A percentile compares a stretch with the other conserved stretches of the same genome.
Evolutionary conservation across 2,113 vertebrate genomes (phyloP).

Genomic region (Patagioenas fasciata): DNA sequence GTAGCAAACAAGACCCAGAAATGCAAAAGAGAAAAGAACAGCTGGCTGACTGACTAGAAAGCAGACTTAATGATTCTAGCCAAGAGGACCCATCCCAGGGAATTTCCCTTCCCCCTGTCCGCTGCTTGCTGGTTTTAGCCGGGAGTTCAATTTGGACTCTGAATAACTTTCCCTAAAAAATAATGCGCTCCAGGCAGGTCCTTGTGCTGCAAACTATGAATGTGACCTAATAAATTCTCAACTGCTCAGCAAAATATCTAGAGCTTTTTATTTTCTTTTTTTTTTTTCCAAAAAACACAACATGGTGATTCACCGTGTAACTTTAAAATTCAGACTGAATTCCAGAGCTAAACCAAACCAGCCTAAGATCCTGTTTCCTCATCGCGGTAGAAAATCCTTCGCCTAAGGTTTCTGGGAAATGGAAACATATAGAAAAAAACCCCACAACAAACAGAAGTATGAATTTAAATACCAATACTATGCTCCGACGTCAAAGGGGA

Average conservation of each 20-base stretch:
- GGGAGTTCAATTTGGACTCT: not conserved
- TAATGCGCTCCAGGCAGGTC: not conserved
- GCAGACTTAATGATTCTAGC: not conserved
- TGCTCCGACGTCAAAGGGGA: conserved; percentile 14
- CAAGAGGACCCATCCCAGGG: not conserved
- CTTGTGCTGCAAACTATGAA: not conserved
- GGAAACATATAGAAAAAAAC: not conserved
- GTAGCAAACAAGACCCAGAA: not conserved
- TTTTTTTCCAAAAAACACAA: not conserved
- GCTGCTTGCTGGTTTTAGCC: not conserved
- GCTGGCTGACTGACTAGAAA: not conserved
- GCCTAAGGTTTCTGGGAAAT: conserved; percentile 48
- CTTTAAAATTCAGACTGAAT: conserved; percentile 5
- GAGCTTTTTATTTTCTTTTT: not conserved
- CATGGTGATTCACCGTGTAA: not conserved
- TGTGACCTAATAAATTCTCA: not conserved
- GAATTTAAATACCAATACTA: conserved; percentile 68
- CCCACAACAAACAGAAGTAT: conserved; percentile 55
- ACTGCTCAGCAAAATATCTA: not conserved
- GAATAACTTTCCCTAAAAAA: not conserved
- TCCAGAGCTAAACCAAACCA: not conserved
- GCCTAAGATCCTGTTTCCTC: not conserved
- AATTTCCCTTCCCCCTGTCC: not conserved
- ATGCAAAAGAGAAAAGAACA: accelerated
- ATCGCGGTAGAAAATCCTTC: not conserved